Conservation (phyloP, 2,113 vertebrate species). For the Gallinago paraguaiae region DNA sequence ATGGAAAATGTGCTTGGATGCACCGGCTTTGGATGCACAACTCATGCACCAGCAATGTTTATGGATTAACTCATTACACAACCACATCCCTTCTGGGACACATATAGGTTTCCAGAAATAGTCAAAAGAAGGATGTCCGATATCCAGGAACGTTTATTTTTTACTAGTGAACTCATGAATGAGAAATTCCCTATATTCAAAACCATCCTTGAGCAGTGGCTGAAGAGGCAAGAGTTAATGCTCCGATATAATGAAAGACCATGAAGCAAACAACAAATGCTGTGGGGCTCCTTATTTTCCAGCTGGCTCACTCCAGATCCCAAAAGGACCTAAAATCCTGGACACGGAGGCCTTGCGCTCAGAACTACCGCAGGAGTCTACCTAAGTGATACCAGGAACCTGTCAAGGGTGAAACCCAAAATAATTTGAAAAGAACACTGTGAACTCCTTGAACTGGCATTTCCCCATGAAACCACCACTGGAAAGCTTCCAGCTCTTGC, state of each 20-base stretch:
- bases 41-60: background rate
- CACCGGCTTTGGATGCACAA: background rate
- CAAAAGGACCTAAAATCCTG: background rate
- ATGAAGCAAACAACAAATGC: background rate
- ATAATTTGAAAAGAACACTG: background rate
- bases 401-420: background rate
- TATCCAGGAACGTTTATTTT: background rate
- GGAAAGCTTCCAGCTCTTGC: conserved; percentile 20
- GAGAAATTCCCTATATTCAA: background rate
- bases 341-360: background rate
- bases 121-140: background rate
- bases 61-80: background rate
- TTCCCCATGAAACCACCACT: background rate
- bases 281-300: background rate
- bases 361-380: background rate
- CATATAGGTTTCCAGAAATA: background rate
- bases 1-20: background rate
- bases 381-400: background rate
- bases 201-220: background rate
- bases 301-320: background rate
- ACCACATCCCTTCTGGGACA: background rate
- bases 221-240: background rate
- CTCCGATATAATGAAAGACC: fast-evolving
- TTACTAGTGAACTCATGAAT: background rate
- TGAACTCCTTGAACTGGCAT: background rate